Base-by-base conservation (phyloP, 1,140 invertebrate genomes). In the Diachasmimorpha longicaudata region DNA sequence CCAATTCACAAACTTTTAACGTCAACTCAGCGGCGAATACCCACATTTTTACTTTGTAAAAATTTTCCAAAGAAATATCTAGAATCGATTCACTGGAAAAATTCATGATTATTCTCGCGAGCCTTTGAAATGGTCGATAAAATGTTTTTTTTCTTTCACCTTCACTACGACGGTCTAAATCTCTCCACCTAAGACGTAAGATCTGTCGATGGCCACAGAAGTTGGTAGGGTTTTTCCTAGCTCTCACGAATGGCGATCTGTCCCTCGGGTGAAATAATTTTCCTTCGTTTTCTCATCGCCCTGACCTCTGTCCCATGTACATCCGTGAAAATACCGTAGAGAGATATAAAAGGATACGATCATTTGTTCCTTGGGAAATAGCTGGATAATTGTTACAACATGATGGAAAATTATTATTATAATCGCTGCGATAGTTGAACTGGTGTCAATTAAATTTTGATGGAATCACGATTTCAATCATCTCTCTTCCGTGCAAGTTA, bases 401-500 rank as follows among this genome's bases (percentile, higher is more conserved):
- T 16, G 14, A 39, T 68, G 14, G 11, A 68, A 68, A 31, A 31
- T 31, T 31, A 68, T 68, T 39, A 39, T 37, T 68, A 16, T 37
- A n/a, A 68, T 68, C 13, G 4, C 11, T 39, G 5, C n/a, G 52
- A 58, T 58, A 21, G n/a, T 58, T 58, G 4, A 21, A 16, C n/a
- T 39, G 14, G n/a, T 31, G n/a, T 68, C 36, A 39, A 16, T 16
- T 68, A 39, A 68, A 68, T 36, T 36, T 68, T 39, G n/a, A 68
- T 68, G 66, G 66, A 37, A 68, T 68, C 66, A 68, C 16, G 74
- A 76, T 44, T 76, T 76, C 68, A 76, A 76, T 76, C 74, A 76
- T 37, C 36, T 66, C 16, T 16, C 58, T 25, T 10, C 9, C 9
- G 42, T 19, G 44, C 52, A 76, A 66, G 19, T 76, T 76, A 71